Base-by-base conservation (phyloP, 2,113 vertebrate genomes). In the Glaucidium brasilianum region DNA sequence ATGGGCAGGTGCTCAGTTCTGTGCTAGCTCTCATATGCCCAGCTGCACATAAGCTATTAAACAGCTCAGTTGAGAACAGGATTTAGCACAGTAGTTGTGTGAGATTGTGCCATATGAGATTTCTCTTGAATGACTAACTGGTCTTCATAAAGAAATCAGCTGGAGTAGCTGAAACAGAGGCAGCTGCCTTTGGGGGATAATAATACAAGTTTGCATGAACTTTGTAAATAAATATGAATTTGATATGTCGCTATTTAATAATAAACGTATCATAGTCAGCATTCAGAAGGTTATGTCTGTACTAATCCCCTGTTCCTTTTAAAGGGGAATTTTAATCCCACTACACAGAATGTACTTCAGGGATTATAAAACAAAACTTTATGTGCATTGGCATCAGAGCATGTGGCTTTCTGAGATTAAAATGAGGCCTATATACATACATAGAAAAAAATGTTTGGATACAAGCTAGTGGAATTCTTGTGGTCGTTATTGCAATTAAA, bases 211-310 rank as follows among this genome's bases (percentile, higher is more conserved):
- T 80, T 83, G 2, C 22, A 2, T 34, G 2, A 39, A 53, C 8
- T 39, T 37, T 30, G 4, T 59, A 47, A 55, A 7, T 34, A 78
- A 59, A 27, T 39, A 56, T 2, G 2, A 35, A 20, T 60, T 29
- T 72, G 5, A 2, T 72, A 14, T 39, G 20, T 74, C 50, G 23
- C 6, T 75, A 27, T 37, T 63, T 37, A 69, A 34, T 56, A 56
- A 84, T 68, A 84, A 66, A 43, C 0, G 0, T 64, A 22, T 3
- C 1, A 3, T 55, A 52, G 71, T 9, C 3, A 69, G 6, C 27
- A 37, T 81, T 82, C 50, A 85, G 50, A 58, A 89, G 35, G 21
- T 55, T 71, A 58, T 21, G 25, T 60, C 13, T 64, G 0, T 80
- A 45, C 27, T 45, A 49, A 35, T 59, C 5, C 5, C 3, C 18